Evolutionary conservation across 1,140 invertebrate genomes (phyloP).

Genomic region (Diabrotica virgifera): DNA sequence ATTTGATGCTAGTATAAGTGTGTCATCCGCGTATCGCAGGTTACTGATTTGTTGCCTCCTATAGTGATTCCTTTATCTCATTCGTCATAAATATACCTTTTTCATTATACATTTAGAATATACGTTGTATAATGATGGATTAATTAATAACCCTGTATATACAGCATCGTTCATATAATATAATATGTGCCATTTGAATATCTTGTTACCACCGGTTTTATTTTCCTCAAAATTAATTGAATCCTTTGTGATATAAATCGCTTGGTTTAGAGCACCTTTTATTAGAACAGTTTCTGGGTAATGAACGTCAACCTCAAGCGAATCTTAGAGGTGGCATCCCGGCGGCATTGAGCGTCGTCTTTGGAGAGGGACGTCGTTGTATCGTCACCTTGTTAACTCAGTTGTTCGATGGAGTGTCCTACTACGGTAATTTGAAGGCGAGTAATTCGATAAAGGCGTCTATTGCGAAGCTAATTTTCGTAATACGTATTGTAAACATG

Average conservation of each 20-base stretch:
- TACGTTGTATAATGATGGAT: too few species aligned
- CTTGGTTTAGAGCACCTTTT: not conserved
- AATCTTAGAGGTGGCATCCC: not conserved
- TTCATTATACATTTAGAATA: too few species aligned
- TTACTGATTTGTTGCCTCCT: too few species aligned
- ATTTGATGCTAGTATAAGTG: too few species aligned
- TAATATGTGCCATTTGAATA: too few species aligned
- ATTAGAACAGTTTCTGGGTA: not conserved
- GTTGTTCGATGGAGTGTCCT: constrained; percentile 6
- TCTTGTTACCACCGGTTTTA: too few species aligned
- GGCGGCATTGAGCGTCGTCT: not conserved
- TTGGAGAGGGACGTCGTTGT: not conserved
- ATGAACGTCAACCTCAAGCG: not conserved
- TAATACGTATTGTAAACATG: constrained; percentile 24
- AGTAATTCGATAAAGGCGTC: constrained; percentile 17
- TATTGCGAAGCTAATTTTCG: constrained; percentile 28
- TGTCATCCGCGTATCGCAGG: too few species aligned
- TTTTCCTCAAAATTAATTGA: too few species aligned
- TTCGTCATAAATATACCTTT: too few species aligned
- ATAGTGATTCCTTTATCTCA: too few species aligned
- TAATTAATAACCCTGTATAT: too few species aligned
- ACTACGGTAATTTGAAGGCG: constrained; percentile 11
- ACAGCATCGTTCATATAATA: too few species aligned
- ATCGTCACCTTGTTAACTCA: constrained; percentile 11
- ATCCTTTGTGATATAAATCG: not conserved